Evolutionary conservation across 2,797 vertebrate species (phyloP), one percentile per base, ranked within the genome.

Genomic region (Pseudotriccus pelzelni): DNA sequence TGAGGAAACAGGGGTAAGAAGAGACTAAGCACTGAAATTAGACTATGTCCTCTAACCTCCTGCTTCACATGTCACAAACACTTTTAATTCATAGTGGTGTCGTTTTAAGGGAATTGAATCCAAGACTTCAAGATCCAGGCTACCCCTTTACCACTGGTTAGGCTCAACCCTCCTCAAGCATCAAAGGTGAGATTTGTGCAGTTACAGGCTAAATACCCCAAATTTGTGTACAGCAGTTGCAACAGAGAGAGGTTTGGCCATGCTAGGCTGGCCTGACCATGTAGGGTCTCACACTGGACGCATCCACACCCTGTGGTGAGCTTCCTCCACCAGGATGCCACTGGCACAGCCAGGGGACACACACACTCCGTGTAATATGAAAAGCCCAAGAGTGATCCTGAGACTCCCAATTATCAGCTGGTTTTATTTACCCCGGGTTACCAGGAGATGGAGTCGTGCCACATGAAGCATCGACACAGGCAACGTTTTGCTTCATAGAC

Each of bases 381-480:
- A 91, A 92, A 64, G 46, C 39, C 22, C 46, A 49, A 22, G 34
- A 56, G 28, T 12, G 22, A 67, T 82, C 30, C 63, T 21, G 46
- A 63, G 52, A 64, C 6, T 90, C 79, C 49, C 63, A 34, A 64
- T 20, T 0, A 79, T 59, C 43, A 74, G 6, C 86, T 58, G 79
- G 16, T 19, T 94, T 91, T 94, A 87, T 87, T 96, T 95, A 83
- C 77, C 92, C 62, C 39, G 34, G 58, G 58, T 96, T 87, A 75
- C 91, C 95, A 96, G 90, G 91, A 96, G 91, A 89, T 91, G 94
- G 91, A 96, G 94, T 88, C 62, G 3, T 90, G 76, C 92, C 81
- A 92, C 84, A 10, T 34, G 69, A 73, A 93, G 77, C 68, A 84
- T 18, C 69, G 43, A 55, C 28, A 32, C 52, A 89, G 63, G 44